phyloP scores from a whole-genome alignment of 2,888 invertebrate genomes.

The Pachymerium ferrugineum region DNA sequence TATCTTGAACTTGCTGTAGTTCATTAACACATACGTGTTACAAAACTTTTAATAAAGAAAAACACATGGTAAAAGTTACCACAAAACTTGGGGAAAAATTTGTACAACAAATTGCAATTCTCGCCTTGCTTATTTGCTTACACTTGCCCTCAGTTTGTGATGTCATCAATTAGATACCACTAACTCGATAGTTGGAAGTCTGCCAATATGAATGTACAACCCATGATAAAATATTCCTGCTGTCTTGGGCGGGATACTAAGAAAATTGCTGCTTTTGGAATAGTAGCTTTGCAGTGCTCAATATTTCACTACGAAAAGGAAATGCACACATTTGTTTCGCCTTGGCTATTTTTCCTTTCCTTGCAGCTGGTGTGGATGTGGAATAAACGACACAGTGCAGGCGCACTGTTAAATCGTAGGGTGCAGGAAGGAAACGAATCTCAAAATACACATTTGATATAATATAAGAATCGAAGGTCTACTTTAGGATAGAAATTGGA shows the following conservation, averaged over 20 bases:
- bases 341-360: not conserved
- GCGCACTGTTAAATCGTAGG: not conserved
- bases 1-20: not conserved
- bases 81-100: too few species aligned
- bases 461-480: not conserved
- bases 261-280: too few species aligned
- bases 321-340: not conserved
- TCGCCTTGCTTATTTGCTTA: not conserved
- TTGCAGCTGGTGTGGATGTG: not conserved
- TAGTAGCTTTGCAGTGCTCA: not conserved
- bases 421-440: not conserved
- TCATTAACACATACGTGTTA: not conserved
- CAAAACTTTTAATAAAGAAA: too few species aligned
- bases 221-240: too few species aligned
- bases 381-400: not conserved
- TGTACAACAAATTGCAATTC: too few species aligned
- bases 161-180: not conserved
- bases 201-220: too few species aligned
- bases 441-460: not conserved
- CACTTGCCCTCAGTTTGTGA: not conserved
- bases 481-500: not conserved
- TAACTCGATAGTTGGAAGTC: not conserved
- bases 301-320: not conserved
- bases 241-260: too few species aligned
- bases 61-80: too few species aligned